Evolutionary conservation across 2,797 vertebrate species (phyloP), one percentile per base, ranked within the genome.

Genomic region (Gorsachius magnificus): DNA sequence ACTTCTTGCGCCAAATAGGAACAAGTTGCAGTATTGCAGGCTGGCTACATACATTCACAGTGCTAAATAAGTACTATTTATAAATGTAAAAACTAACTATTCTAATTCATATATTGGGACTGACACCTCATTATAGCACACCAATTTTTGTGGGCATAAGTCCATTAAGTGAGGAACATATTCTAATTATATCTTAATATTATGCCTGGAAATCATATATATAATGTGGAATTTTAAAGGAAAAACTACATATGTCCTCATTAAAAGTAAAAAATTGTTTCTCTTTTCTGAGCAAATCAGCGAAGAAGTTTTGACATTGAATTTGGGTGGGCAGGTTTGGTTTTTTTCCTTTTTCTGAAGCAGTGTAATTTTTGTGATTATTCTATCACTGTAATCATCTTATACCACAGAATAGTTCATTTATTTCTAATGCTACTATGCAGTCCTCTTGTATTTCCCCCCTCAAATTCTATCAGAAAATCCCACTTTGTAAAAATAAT

Each of bases 171-270:
- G 54, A 79, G 41, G 11, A 83, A 88, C 0, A 4, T 35, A 35
- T 68, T 91, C 33, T 74, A 51, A 43, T 46, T 66, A 22, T 78
- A 75, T 87, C 43, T 63, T 94, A 91, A 93, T 51, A 20, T 89
- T 69, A 90, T 94, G 18, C 25, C 61, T 95, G 61, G 68, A 97
- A 97, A 92, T 89, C 87, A 85, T 58, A 6, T 16, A n/a, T 26
- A 76, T 50, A 5, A 35, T 46, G 21, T 93, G 84, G 58, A 94
- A 95, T 93, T 89, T 88, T 89, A 81, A 92, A 83, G 81, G 50
- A 95, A 95, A 96, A 95, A 89, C 33, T 79, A 92, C 9, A 31
- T 24, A 43, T 33, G 60, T 76, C 71, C 41, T 69, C 78, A 57
- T 87, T 78, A 85, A 61, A 89, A 70, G 61, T 45, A 38, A 92